phyloP scores from a whole-genome alignment of 1,140 invertebrate species.

The Dufourea novaeangliae region DNA sequence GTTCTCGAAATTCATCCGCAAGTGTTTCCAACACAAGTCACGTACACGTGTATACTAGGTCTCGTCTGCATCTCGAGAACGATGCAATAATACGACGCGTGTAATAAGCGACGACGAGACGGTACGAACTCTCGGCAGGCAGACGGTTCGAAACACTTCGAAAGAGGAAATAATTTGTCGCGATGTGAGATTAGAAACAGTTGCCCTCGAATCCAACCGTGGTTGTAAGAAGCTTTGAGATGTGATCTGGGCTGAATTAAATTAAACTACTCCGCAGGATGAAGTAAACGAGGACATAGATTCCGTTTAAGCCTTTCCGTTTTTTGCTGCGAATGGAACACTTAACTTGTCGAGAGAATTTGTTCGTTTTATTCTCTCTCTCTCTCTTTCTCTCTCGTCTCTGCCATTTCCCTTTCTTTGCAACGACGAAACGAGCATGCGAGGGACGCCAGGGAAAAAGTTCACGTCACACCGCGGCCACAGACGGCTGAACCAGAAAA shows the following conservation, averaged over 20 bases:
- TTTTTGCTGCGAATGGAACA: constrained; percentile 45
- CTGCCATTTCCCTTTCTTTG: constrained; percentile 15
- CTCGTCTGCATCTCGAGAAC: background rate
- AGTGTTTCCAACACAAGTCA: constrained; percentile 1
- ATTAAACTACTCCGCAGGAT: background rate
- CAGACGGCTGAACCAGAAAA: constrained; percentile 62
- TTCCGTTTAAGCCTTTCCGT: constrained; percentile 63
- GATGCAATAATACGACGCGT: too few relatives aligned
- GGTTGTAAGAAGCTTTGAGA: background rate
- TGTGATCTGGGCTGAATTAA: background rate
- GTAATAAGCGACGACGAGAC: constrained; percentile 34
- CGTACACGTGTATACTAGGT: constrained; percentile 1
- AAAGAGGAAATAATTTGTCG: background rate
- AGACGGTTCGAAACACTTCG: background rate
- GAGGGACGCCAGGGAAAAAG: constrained; percentile 50
- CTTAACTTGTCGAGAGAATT: constrained; percentile 64
- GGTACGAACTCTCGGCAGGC: too few relatives aligned
- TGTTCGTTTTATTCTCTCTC: constrained; percentile 16
- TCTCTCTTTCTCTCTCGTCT: constrained; percentile 12
- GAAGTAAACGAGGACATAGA: background rate
- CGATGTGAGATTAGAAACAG: background rate
- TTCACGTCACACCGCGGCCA: constrained; percentile 50
- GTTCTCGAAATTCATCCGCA: constrained; percentile 28
- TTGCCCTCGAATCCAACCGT: background rate
- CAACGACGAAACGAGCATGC: constrained; percentile 23